Conservation (phyloP, 2,888 invertebrate genomes). For the Diaphora mendica region DNA sequence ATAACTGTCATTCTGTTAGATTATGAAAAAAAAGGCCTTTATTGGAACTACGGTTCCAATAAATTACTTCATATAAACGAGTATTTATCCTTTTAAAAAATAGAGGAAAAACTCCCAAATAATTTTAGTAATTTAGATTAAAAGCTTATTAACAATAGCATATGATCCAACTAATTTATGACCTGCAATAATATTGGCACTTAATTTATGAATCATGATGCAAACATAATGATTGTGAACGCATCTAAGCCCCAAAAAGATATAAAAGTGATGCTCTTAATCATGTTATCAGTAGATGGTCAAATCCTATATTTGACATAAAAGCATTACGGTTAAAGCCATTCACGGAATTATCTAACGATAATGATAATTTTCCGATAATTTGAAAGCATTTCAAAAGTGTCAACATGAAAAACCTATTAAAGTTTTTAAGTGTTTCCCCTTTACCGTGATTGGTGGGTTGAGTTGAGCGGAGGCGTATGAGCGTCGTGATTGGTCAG, state of each 20-base stretch:
- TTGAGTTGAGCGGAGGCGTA: slow-evolving; percentile 70
- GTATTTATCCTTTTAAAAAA: too few relatives aligned
- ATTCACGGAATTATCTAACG: slow-evolving; percentile 46
- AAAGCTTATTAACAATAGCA: background rate
- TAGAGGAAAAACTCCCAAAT: background rate
- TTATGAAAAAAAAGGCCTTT: too few relatives aligned
- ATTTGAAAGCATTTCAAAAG: slow-evolving; percentile 62
- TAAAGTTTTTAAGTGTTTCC: slow-evolving; percentile 80
- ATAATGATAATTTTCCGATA: slow-evolving; percentile 60
- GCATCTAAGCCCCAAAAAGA: slow-evolving; percentile 24
- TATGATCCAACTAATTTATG: background rate
- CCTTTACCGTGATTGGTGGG: slow-evolving; percentile 72
- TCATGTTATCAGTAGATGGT: slow-evolving; percentile 45
- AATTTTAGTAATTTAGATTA: background rate
- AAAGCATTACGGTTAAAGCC: slow-evolving; percentile 43
- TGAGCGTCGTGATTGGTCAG: slow-evolving; percentile 69
- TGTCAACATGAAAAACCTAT: slow-evolving; percentile 80
- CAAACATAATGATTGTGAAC: slow-evolving; percentile 6
- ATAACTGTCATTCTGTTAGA: too few relatives aligned
- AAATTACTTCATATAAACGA: too few relatives aligned
- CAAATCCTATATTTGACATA: slow-evolving; percentile 41
- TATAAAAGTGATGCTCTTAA: slow-evolving; percentile 47
- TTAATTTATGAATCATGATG: slow-evolving; percentile 4
- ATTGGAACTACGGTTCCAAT: too few relatives aligned
- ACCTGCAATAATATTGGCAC: background rate